phyloP scores from a whole-genome alignment of 2,113 vertebrate genomes.

The Microtus oregoni region DNA sequence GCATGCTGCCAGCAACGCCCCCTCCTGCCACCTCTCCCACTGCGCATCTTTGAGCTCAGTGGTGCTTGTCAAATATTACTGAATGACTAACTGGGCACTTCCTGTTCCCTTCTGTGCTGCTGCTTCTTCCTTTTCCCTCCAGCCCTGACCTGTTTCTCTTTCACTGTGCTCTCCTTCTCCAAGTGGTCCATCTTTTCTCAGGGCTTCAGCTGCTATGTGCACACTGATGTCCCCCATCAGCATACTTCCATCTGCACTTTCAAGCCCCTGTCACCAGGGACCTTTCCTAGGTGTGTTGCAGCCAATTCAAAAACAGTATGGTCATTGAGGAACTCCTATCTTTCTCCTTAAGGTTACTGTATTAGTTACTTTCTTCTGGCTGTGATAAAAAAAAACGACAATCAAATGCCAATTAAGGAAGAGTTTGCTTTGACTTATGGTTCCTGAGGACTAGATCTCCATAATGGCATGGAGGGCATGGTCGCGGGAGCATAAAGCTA shows the following conservation, averaged over 20 bases:
- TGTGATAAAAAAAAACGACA: background rate
- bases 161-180: background rate
- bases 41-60: background rate
- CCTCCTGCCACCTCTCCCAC: background rate
- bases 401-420: background rate
- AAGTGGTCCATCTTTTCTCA: background rate
- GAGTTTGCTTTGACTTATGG: background rate
- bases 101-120: background rate
- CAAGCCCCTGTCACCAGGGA: background rate
- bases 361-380: background rate
- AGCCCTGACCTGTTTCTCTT: background rate
- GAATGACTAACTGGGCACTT: background rate
- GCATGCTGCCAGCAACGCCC: background rate
- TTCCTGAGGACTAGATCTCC: background rate
- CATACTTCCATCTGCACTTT: background rate
- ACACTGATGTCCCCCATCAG: background rate
- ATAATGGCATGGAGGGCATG: background rate
- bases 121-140: background rate
- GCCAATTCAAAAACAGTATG: slow-evolving; percentile 1
- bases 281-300: background rate
- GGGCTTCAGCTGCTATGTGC: background rate
- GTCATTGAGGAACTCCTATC: slow-evolving; percentile 3
- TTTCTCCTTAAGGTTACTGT: background rate
- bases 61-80: background rate
- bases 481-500: background rate